Base-by-base conservation (phyloP, 2,113 vertebrate genomes). In the Tetrax tetrax region DNA sequence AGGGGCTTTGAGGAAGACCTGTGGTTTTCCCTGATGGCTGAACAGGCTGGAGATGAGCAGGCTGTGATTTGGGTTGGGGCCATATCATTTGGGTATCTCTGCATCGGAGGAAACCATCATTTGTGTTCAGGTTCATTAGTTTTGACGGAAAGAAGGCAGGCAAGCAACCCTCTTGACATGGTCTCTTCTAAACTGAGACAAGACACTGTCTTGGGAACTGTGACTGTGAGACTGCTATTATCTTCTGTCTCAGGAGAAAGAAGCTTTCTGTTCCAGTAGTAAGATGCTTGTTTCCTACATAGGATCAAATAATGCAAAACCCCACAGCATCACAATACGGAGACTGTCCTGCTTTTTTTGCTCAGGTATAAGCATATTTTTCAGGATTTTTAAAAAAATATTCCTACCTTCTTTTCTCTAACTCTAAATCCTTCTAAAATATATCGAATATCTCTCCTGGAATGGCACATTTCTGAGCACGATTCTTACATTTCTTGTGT, bases 21-120 rank as follows among this genome's bases (percentile, higher is more conserved):
- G 14, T 68, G 28, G 21, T 31, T 83, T 56, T 81, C 35, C 38
- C 35, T 84, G 38, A 15, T 48, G 27, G 45, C 70, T 71, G 69
- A 91, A 45, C 2, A 65, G 59, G 48, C 35, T 89, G 61, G 51
- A 54, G 47, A 50, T 48, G 22, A 91, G 50, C 2, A 65, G 59
- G 48, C 35, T 89, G 61, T 28, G 61, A n/a, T 50, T 64, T 57
- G 33, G 54, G 24, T 8, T 54, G 24, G 29, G 21, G n/a, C 27
- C 2, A 3, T n/a, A 83, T 81, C 2, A 0, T 29, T 35, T 35
- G 21, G 25, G 6, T 22, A 2, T 22, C 25, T 48, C 23, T 35
- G 0, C 20, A n/a, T n/a, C 22, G 56, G 57, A 53, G 50, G 15
- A 84, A 82, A 54, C 17, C n/a, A 31, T 63, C 0, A 0, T 3